Evolutionary conservation across 2,888 invertebrate species (phyloP), one percentile per base, ranked within the genome.

Genomic region (Pterobdella sp.): DNA sequence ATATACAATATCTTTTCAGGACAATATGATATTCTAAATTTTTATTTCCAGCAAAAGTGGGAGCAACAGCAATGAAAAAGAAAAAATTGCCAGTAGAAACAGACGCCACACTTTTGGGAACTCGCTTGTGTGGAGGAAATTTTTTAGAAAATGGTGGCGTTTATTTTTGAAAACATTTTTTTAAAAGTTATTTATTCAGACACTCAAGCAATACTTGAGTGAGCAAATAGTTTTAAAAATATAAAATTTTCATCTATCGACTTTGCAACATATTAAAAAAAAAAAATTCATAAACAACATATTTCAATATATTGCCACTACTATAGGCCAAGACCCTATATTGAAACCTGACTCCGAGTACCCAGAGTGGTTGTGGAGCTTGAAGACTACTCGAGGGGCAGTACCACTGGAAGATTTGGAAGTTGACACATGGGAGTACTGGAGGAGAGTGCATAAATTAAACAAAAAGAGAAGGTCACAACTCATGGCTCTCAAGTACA

Each of bases 361-460:
- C 84, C 96, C 95, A 0, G 89, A 90, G 0, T 96, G 95, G 95
- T 85, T 96, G 75, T 95, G 94, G 94, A 85, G 80, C 1, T 80
- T 95, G n/a, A 85, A 88, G 78, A 87, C 87, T 22, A 90, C 85
- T 80, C 75, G 84, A n/a, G 83, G 86, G 1, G 86, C 89, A 4
- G 86, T 87, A 3, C 85, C 87, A 0, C 81, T 94, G 0, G 88
- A 89, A 74, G 90, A 91, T 79, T 81, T 94, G 75, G 92, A 93
- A 82, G 90, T 91, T 1, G 86, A 88, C 79, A 87, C 89, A 14
- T 89, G 90, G 83, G 86, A 88, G 79, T 96, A 94, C 84, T 95
- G 94, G 93, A 85, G 88, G 77, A 86, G 88, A 74, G 85, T 92
- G 37, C 85, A 91, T 74, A 79, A 77, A 75, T 3, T 73, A 35